Evolutionary conservation across 2,113 vertebrate species (phyloP).

Genomic region (Octodon degus): DNA sequence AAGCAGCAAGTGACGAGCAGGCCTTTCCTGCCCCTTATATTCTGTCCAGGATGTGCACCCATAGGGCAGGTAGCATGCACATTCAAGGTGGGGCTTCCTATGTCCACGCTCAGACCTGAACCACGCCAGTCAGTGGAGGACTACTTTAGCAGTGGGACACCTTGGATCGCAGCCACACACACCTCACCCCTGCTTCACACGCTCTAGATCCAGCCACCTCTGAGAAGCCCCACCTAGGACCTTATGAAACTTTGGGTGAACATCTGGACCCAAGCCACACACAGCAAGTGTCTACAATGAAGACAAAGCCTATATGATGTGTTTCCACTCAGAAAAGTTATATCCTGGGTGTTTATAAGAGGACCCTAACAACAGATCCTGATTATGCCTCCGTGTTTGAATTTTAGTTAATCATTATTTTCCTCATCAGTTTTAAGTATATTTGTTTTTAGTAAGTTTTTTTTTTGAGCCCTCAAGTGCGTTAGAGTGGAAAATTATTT

Average conservation of each 20-base stretch:
- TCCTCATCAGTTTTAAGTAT: not conserved
- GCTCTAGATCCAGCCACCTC: not conserved
- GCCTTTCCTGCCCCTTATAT: not conserved
- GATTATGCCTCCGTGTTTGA: not conserved
- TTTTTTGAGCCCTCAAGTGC: not conserved
- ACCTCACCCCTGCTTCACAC: not conserved
- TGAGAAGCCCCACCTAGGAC: not conserved
- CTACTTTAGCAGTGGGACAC: not conserved
- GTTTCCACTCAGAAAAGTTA: not conserved
- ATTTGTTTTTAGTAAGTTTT: not conserved
- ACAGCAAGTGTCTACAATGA: not conserved
- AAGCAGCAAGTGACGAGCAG: not conserved
- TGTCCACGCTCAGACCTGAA: not conserved
- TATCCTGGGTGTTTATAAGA: fast-evolving
- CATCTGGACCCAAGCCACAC: not conserved
- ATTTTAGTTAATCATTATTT: not conserved
- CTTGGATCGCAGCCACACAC: not conserved
- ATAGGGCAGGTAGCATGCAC: not conserved
- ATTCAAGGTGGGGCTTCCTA: not conserved
- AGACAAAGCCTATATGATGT: fast-evolving
- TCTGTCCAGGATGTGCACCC: not conserved
- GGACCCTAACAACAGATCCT: not conserved
- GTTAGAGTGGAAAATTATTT: slow-evolving; percentile 5
- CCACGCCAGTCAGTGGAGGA: not conserved
- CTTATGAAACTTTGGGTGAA: not conserved